These are phyloP conservation scores for Drosophila kanekoi DNA, from an alignment of 2,888 invertebrate species.

Conservation along the genomic window DNA sequence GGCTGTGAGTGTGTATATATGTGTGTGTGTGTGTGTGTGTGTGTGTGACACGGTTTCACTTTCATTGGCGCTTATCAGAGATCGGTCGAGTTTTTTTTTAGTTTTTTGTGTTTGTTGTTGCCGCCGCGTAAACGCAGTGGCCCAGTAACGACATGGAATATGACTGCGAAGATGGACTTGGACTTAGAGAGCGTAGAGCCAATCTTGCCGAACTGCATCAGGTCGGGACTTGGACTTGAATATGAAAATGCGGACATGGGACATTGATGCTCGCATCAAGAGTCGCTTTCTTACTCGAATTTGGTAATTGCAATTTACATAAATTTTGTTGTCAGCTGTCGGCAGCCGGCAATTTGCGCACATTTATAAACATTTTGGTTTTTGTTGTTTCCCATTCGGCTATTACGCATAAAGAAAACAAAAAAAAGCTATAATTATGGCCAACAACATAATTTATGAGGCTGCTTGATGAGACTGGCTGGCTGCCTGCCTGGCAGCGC, in stretches of 20 bases:
- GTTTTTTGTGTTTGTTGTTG: slow-evolving; percentile 42
- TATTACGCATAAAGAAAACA: slow-evolving; percentile 21
- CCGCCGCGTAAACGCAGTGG: slow-evolving; percentile 40
- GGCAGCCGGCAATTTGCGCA: slow-evolving; percentile 61
- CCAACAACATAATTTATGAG: slow-evolving; percentile 57
- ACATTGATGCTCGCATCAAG: slow-evolving; percentile 7
- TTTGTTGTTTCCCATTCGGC: slow-evolving; percentile 22
- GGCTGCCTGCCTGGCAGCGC: not conserved
- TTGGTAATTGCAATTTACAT: slow-evolving; percentile 69
- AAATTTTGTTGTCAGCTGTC: slow-evolving; percentile 68
- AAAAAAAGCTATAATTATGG: slow-evolving; percentile 55
- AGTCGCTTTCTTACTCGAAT: slow-evolving; percentile 49
- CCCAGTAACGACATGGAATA: slow-evolving; percentile 9
- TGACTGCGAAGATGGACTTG: not conserved
- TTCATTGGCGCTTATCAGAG: slow-evolving; percentile 62
- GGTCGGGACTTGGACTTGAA: not conserved
- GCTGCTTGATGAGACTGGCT: slow-evolving; percentile 32
- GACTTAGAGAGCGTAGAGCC: slow-evolving; percentile 1
- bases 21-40: slow-evolving; percentile 10
- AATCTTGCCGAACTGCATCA: slow-evolving; percentile 14
- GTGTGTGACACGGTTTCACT: slow-evolving; percentile 65
- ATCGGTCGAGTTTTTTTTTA: slow-evolving; percentile 8
- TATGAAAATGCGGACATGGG: slow-evolving; percentile 7
- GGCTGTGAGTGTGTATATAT: slow-evolving; percentile 7
- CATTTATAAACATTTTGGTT: slow-evolving; percentile 53